Evolutionary conservation across 2,888 invertebrate genomes (phyloP).

Genomic region (Julus scanicus): DNA sequence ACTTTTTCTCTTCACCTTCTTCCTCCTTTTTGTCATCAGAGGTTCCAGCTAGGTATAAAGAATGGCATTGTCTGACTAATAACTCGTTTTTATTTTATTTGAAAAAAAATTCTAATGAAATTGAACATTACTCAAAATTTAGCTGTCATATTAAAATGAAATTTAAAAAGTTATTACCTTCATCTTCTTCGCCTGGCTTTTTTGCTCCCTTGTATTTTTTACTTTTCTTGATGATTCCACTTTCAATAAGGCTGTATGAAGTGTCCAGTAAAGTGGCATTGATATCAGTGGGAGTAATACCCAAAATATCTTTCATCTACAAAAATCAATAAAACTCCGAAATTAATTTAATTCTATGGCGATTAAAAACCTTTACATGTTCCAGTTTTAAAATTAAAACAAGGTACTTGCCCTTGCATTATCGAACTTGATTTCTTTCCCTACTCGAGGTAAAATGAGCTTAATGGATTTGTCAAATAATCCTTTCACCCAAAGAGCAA

Average conservation of each 20-base stretch:
- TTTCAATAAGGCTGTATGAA: constrained; percentile 69
- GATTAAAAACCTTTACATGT: too few relatives aligned
- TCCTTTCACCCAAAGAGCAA: constrained; percentile 64
- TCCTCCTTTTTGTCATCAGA: constrained; percentile 44
- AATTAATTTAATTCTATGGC: too few relatives aligned
- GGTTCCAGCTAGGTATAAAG: constrained; percentile 31
- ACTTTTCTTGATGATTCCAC: constrained; percentile 67
- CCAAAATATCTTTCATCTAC: constrained; percentile 68
- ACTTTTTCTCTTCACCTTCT: constrained; percentile 48
- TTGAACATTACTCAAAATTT: too few relatives aligned
- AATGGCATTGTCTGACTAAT: not conserved
- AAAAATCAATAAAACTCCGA: constrained; percentile 50
- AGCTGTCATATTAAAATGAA: not conserved
- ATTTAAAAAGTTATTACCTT: constrained; percentile 52
- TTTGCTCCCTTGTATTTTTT: constrained; percentile 61
- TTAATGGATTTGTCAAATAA: constrained; percentile 67
- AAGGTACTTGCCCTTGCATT: constrained; percentile 63
- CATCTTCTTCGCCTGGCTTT: constrained; percentile 56
- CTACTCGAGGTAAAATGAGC: constrained; percentile 66
- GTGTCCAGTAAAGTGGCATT: constrained; percentile 69
- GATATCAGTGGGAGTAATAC: constrained; percentile 66
- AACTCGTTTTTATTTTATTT: not conserved
- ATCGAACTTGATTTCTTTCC: constrained; percentile 64
- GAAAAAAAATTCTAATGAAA: too few relatives aligned
- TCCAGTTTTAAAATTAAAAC: not conserved